phyloP scores from a whole-genome alignment of 2,888 invertebrate species.

The Onchidella celtica region DNA sequence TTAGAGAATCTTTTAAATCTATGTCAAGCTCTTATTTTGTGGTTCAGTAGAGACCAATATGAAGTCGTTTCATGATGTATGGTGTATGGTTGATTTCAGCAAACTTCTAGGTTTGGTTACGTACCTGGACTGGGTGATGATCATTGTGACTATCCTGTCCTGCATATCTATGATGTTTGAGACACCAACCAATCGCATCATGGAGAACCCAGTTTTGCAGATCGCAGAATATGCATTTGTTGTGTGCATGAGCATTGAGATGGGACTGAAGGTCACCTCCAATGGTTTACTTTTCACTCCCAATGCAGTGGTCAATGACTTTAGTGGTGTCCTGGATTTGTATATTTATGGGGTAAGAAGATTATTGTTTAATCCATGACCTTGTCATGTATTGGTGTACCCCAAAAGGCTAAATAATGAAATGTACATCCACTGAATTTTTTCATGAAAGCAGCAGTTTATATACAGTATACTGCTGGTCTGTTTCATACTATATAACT shows the following conservation, averaged over 20 bases:
- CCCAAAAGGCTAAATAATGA: too few relatives aligned
- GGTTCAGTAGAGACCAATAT: too few relatives aligned
- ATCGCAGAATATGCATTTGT: constrained; percentile 98
- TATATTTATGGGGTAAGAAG: constrained; percentile 94
- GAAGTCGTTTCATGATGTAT: too few relatives aligned
- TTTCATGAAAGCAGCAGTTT: too few relatives aligned
- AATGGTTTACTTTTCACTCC: constrained; percentile 99
- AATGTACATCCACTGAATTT: too few relatives aligned
- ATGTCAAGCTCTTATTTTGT: too few relatives aligned
- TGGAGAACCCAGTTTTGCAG: constrained; percentile 84
- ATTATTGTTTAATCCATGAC: too few relatives aligned
- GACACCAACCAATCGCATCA: constrained; percentile 94
- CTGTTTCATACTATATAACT: too few relatives aligned
- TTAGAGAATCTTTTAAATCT: too few relatives aligned
- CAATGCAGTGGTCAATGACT: constrained; percentile 98
- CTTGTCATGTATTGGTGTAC: too few relatives aligned
- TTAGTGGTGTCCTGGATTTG: constrained; percentile 96
- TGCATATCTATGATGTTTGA: constrained; percentile 99
- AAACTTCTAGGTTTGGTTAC: constrained; percentile 98
- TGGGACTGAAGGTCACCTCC: constrained; percentile 96
- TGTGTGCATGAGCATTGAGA: constrained; percentile 97
- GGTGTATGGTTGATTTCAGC: constrained; percentile 82
- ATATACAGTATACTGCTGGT: too few relatives aligned
- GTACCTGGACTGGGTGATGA: constrained; percentile 99
- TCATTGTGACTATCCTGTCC: constrained; percentile 96